Percentiles rank a stretch among this genome's conserved stretches.
Conservation (phyloP, 2,888 invertebrate species). For the Drosophila bunnanda region DNA sequence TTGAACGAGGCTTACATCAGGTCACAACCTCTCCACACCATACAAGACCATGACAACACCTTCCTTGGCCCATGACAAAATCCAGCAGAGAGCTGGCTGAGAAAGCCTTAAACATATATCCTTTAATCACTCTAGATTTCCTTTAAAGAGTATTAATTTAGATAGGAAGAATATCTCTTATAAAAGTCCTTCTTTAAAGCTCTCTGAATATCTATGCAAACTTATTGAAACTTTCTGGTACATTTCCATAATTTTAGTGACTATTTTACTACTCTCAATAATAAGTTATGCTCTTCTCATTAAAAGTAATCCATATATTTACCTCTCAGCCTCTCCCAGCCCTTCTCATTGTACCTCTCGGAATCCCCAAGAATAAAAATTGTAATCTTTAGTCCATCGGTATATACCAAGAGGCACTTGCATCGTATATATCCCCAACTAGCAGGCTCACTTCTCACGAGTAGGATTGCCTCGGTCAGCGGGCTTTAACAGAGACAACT, state of each 20-base stretch:
- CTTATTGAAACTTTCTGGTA: not conserved
- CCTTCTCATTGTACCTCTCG: conserved; percentile 20
- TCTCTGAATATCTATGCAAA: not conserved
- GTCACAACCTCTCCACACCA: conserved; percentile 24
- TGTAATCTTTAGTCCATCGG: conserved; percentile 36
- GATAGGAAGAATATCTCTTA: not conserved
- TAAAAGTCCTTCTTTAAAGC: not conserved
- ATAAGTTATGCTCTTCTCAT: no score
- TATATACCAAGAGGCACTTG: conserved; percentile 8
- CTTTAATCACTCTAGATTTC: not conserved
- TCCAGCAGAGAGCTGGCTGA: conserved; percentile 22
- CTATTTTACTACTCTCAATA: not conserved
- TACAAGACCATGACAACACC: conserved; percentile 20
- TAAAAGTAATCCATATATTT: no score
- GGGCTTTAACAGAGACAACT: conserved; percentile 55
- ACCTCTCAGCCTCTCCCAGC: conserved; percentile 21
- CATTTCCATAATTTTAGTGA: not conserved
- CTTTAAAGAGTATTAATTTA: not conserved
- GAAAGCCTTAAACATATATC: not conserved
- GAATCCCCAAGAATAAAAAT: not conserved
- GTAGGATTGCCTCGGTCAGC: conserved; percentile 49
- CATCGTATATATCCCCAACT: conserved; percentile 36
- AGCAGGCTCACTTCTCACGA: conserved; percentile 47
- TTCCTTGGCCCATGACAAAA: conserved; percentile 9
- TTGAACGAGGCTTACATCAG: conserved; percentile 27